Conservation (phyloP, 1,140 invertebrate species). For the Rhyzopertha dominica region DNA sequence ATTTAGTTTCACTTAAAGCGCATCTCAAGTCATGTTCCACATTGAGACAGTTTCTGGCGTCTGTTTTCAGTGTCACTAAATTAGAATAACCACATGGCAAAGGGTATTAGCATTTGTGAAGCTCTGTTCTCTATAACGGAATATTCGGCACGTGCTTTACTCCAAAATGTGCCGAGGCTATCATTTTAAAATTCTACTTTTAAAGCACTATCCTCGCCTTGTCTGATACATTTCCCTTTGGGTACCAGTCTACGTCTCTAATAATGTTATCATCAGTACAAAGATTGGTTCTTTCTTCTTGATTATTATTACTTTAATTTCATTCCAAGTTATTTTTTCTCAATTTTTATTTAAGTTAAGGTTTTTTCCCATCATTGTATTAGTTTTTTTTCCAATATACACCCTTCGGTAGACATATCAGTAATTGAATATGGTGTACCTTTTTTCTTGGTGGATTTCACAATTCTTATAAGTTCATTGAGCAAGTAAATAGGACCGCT, state of each 20-base stretch:
- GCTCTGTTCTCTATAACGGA: conserved; percentile 29
- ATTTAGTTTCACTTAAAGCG: conserved; percentile 24
- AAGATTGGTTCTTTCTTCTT: too few species aligned
- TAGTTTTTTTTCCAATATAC: too few species aligned
- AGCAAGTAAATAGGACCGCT: too few species aligned
- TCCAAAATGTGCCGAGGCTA: conserved; percentile 26
- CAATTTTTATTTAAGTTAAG: too few species aligned
- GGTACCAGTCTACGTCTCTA: conserved; percentile 24
- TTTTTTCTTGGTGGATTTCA: too few species aligned
- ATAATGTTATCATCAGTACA: conserved; percentile 23
- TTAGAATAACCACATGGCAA: conserved; percentile 29
- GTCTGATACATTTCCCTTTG: conserved; percentile 27
- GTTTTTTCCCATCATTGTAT: too few species aligned
- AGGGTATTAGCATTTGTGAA: conserved; percentile 32
- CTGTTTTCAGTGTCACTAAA: conserved; percentile 31
- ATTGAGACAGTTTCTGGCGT: conserved; percentile 29
- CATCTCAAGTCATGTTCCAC: conserved; percentile 24
- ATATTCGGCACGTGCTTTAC: conserved; percentile 25
- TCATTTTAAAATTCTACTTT: conserved; percentile 30
- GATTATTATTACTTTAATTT: too few species aligned
- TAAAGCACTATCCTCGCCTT: conserved; percentile 23
- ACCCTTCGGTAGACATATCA: too few species aligned
- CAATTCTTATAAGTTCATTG: too few species aligned
- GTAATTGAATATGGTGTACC: too few species aligned
- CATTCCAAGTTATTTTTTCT: too few species aligned